Percentiles rank a stretch among this genome's conserved stretches.
Evolutionary conservation across 2,113 vertebrate species (phyloP).

Genomic region (Colinus virginianus): DNA sequence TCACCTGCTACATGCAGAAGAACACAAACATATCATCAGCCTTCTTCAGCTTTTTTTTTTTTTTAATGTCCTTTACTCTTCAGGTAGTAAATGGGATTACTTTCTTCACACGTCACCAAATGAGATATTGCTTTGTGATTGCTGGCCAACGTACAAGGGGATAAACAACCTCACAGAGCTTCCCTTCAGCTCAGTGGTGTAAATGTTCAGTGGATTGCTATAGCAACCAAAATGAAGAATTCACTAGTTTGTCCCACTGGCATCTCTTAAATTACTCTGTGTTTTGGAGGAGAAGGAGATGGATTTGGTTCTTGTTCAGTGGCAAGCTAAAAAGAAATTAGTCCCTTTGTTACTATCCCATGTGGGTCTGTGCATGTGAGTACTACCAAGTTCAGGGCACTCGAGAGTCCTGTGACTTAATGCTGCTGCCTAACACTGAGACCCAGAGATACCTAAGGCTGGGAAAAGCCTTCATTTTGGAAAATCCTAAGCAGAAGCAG

Average conservation of each 20-base stretch:
- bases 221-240: constrained; percentile 18
- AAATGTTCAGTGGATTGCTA: constrained; percentile 4
- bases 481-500: neutral
- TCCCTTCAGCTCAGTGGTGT: neutral
- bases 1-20: neutral
- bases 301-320: neutral
- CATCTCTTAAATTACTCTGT: neutral
- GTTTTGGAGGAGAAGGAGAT: neutral
- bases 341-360: neutral
- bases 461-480: neutral
- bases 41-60: neutral
- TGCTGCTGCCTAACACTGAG: neutral
- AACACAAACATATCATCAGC: neutral
- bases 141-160: neutral
- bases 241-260: neutral
- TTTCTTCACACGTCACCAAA: neutral
- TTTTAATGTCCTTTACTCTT: neutral
- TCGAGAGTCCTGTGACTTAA: neutral
- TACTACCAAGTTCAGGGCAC: neutral
- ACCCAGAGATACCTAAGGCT: neutral
- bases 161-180: neutral
- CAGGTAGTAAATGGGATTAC: neutral
- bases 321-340: neutral
- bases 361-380: neutral
- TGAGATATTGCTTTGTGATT: neutral